Conservation (phyloP, 2,797 vertebrate species). For the Allobates femoralis region DNA sequence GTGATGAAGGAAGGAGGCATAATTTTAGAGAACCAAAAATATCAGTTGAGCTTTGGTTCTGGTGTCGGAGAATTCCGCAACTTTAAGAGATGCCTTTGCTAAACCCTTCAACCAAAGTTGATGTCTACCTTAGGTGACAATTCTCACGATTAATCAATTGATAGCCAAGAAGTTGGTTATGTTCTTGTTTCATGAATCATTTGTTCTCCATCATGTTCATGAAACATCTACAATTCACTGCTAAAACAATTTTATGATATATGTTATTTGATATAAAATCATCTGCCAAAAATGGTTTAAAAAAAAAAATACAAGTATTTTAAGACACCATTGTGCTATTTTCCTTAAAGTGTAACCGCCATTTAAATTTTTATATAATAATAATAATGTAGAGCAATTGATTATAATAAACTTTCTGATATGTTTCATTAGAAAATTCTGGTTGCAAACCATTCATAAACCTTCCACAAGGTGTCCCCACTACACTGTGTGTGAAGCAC, state of each 20-base stretch:
- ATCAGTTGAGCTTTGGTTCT: neutral
- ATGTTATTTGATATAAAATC: neutral
- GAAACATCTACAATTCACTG: neutral
- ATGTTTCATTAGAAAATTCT: no score
- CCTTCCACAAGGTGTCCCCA: no score
- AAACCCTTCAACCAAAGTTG: neutral
- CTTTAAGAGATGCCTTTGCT: neutral
- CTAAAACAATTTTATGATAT: neutral
- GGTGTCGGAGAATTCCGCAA: neutral
- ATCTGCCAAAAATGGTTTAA: neutral
- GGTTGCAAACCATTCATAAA: no score
- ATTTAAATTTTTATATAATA: no score
- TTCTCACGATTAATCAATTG: neutral
- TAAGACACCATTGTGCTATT: neutral
- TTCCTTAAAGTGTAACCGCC: no score
- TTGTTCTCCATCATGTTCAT: neutral
- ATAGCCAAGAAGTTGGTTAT: neutral
- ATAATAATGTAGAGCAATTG: no score
- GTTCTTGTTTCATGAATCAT: neutral
- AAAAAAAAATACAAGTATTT: neutral
- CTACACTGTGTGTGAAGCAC: no score
- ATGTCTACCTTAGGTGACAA: neutral
- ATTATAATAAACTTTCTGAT: no score
- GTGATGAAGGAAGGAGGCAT: neutral
- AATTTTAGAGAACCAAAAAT: neutral